phyloP scores from a whole-genome alignment of 37 sponge, comb jelly and placozoan genomes.

The Amphimedon queenslandica region DNA sequence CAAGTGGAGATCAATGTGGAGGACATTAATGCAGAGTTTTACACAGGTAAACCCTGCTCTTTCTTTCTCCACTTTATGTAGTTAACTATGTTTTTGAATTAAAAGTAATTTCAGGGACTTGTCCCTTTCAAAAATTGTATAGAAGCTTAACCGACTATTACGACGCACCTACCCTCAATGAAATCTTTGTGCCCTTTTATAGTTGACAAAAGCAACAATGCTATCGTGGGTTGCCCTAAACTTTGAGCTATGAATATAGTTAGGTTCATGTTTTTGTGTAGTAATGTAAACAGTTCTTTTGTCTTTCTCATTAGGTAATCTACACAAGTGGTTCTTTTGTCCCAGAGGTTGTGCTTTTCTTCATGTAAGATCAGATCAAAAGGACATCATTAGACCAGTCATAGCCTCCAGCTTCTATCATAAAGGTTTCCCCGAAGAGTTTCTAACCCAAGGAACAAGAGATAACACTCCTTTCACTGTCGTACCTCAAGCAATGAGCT shows the following conservation, averaged over 20 bases:
- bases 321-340: slow-evolving; percentile 68
- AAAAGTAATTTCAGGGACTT: too few species aligned
- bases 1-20: slow-evolving; percentile 44
- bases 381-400: slow-evolving; percentile 25
- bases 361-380: slow-evolving; percentile 15
- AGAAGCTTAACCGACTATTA: too few species aligned
- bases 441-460: slow-evolving; percentile 31
- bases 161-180: too few species aligned
- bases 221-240: too few species aligned
- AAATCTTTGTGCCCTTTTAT: too few species aligned
- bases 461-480: slow-evolving; percentile 31
- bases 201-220: too few species aligned
- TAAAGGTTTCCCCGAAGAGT: slow-evolving; percentile 22
- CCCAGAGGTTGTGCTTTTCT: slow-evolving; percentile 59
- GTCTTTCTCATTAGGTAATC: slow-evolving; percentile 30
- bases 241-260: too few species aligned
- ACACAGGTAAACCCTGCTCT: slow-evolving; percentile 27
- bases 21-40: slow-evolving; percentile 41
- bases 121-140: too few species aligned
- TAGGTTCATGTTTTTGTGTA: not conserved
- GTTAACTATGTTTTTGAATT: too few species aligned
- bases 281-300: not conserved
- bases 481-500: slow-evolving; percentile 18
- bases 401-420: slow-evolving; percentile 26
- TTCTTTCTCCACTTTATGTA: slow-evolving; percentile 4